A percentile compares a stretch with the other conserved stretches of the same genome.
These are phyloP conservation scores for Hyperoplus lanceolatus DNA, from an alignment of 2,797 vertebrate species.

Conservation along the genomic window DNA sequence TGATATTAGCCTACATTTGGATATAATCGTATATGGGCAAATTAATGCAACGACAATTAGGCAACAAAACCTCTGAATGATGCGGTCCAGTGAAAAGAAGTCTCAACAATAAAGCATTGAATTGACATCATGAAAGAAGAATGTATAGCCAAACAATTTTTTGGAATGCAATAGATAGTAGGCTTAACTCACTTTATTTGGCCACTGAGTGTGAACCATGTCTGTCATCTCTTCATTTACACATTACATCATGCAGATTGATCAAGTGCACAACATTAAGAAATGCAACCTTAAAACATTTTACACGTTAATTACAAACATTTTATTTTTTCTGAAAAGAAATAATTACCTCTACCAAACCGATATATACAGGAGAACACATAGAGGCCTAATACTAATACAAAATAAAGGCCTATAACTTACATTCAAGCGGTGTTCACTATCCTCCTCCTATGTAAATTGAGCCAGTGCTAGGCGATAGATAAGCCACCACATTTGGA, in stretches of 20 bases:
- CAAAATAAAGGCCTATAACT: background rate
- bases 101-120: background rate
- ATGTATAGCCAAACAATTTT: background rate
- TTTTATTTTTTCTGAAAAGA: conserved; percentile 38
- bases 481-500: background rate
- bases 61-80: background rate
- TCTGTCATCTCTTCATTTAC: background rate
- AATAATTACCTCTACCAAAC: conserved; percentile 3
- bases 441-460: background rate
- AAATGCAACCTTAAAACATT: background rate
- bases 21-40: no score
- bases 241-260: background rate
- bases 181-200: no score
- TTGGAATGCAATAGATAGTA: background rate
- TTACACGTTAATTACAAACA: conserved; percentile 8
- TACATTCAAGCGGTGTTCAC: background rate
- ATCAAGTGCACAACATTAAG: background rate
- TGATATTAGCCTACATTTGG: no score
- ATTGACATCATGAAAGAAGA: background rate
- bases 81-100: background rate
- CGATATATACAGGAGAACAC: background rate
- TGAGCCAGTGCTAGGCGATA: background rate
- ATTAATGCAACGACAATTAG: no score
- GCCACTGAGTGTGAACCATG: no score
- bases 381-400: background rate